phyloP scores from a whole-genome alignment of 2,888 invertebrate species.

The Phaedon cochleariae region DNA sequence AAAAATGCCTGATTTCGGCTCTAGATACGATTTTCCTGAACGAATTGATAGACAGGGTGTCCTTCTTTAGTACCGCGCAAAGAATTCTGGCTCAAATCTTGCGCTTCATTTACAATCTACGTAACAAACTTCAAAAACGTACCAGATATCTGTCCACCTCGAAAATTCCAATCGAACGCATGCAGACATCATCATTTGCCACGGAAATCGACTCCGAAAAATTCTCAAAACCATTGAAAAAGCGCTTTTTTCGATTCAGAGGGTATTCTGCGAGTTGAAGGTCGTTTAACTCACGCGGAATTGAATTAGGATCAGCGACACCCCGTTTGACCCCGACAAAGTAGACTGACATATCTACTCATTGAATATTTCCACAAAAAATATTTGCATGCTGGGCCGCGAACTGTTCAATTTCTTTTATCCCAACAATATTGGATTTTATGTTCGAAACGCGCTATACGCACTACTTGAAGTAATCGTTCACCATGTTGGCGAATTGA shows the following conservation, averaged over 20 bases:
- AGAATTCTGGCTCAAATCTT: too few species aligned
- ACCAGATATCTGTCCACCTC: background rate
- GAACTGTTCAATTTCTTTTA: too few species aligned
- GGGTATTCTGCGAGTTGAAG: constrained; percentile 32
- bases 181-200: too few species aligned
- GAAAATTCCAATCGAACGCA: background rate
- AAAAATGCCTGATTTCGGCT: too few species aligned
- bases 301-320: constrained; percentile 16
- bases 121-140: background rate
- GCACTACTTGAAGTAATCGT: too few species aligned
- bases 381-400: too few species aligned
- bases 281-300: constrained; percentile 22
- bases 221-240: constrained; percentile 23
- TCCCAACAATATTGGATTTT: too few species aligned
- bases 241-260: constrained; percentile 28
- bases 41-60: too few species aligned
- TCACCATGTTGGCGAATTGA: background rate
- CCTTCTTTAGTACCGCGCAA: too few species aligned
- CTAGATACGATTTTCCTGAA: too few species aligned
- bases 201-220: background rate
- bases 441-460: too few species aligned
- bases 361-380: background rate
- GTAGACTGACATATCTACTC: constrained; percentile 1
- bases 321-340: background rate
- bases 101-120: too few species aligned